Conservation (phyloP, 1,140 invertebrate genomes). For the Micrasema longulum region DNA sequence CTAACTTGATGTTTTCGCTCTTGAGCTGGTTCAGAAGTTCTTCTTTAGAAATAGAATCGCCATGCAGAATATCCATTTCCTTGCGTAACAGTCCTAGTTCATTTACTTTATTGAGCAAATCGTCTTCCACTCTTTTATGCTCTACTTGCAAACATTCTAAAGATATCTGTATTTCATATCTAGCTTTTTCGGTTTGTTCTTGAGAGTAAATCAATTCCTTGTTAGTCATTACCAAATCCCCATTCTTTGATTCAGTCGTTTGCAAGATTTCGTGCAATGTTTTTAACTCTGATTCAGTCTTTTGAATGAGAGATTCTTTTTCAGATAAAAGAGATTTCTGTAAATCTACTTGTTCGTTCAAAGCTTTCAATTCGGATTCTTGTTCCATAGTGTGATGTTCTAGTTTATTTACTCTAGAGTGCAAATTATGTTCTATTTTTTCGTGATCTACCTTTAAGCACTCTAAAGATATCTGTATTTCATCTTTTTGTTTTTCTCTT, state of each 20-base stretch:
- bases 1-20: background rate
- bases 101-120: background rate
- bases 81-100: background rate
- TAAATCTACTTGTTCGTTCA: background rate
- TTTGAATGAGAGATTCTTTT: background rate
- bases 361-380: background rate
- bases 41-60: background rate
- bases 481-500: background rate
- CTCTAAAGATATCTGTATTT: background rate
- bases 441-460: background rate
- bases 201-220: background rate
- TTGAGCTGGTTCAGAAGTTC: background rate
- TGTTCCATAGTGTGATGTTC: background rate
- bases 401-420: background rate
- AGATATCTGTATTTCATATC: background rate
- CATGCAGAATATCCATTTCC: background rate
- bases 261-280: background rate
- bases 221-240: background rate
- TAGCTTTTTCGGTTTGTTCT: background rate
- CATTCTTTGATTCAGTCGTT: background rate
- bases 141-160: background rate
- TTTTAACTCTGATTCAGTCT: background rate
- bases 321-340: background rate
- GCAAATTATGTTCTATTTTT: background rate
- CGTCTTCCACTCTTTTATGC: background rate